phyloP scores from a whole-genome alignment of 2,113 vertebrate genomes.

The Rhizomys pruinosus region DNA sequence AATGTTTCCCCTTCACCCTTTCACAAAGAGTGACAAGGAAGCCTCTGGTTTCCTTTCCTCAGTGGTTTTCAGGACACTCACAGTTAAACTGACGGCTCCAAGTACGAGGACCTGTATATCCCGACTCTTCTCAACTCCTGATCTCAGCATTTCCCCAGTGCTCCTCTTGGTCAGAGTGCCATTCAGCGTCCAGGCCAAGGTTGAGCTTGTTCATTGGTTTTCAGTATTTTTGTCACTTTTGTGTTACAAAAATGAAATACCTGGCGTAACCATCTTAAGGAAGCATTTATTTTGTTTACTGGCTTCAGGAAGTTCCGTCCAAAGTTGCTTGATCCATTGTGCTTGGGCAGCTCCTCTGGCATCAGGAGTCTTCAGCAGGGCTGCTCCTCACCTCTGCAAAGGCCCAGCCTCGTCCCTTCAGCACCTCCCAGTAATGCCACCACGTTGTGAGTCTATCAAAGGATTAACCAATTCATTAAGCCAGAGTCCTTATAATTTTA shows the following conservation, averaged over 20 bases:
- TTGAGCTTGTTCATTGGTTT: not conserved
- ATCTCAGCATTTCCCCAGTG: not conserved
- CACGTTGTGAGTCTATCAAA: no score
- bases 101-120: not conserved
- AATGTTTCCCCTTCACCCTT: not conserved
- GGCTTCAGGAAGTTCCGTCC: not conserved
- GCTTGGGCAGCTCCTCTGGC: not conserved
- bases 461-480: no score
- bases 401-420: no score
- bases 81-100: not conserved
- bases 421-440: no score
- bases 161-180: not conserved
- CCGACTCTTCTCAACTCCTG: not conserved
- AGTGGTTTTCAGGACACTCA: not conserved
- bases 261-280: not conserved
- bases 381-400: not conserved
- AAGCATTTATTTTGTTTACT: not conserved
- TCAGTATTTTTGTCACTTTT: not conserved
- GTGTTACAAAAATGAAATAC: not conserved
- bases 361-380: not conserved
- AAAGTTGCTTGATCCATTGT: not conserved
- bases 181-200: not conserved
- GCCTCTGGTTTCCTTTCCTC: not conserved
- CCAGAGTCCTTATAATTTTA: no score
- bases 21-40: not conserved